phyloP scores from a whole-genome alignment of 2,113 vertebrate species.

The Notarius quadriscutis region DNA sequence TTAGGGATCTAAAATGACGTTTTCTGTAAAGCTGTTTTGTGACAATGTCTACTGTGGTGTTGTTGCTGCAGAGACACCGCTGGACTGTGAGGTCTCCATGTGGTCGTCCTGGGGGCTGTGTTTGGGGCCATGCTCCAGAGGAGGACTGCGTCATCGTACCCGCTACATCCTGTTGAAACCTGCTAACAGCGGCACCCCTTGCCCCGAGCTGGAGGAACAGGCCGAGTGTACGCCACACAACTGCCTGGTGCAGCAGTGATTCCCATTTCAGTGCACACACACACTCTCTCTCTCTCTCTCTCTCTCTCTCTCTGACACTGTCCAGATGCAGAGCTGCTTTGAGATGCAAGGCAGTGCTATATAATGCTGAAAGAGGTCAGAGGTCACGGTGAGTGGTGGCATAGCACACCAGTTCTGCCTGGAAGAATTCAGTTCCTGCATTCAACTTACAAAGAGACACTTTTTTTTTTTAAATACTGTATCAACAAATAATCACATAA shows the following conservation, averaged over 20 bases:
- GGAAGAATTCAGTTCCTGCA: constrained; percentile 21
- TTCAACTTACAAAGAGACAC: constrained; percentile 39
- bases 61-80: constrained; percentile 68
- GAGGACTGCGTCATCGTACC: constrained; percentile 71
- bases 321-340: constrained; percentile 30
- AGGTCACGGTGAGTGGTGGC: constrained; percentile 14
- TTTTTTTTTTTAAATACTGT: not conserved
- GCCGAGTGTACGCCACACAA: constrained; percentile 70
- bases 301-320: constrained; percentile 33
- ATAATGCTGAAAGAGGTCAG: not conserved
- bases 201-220: constrained; percentile 79
- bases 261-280: constrained; percentile 13
- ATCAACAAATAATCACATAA: constrained; percentile 33
- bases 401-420: constrained; percentile 19
- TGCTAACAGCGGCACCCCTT: constrained; percentile 73
- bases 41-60: not conserved
- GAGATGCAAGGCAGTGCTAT: constrained; percentile 10
- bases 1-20: not conserved
- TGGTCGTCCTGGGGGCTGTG: constrained; percentile 82
- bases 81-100: constrained; percentile 78
- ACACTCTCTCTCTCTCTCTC: not conserved
- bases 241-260: constrained; percentile 68
- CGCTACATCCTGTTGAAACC: constrained; percentile 79
- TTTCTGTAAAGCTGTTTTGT: not conserved
- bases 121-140: constrained; percentile 70